Evolutionary conservation across 2,888 invertebrate species (phyloP), one percentile per base, ranked within the genome.

Genomic region (Drosophila mulleri): DNA sequence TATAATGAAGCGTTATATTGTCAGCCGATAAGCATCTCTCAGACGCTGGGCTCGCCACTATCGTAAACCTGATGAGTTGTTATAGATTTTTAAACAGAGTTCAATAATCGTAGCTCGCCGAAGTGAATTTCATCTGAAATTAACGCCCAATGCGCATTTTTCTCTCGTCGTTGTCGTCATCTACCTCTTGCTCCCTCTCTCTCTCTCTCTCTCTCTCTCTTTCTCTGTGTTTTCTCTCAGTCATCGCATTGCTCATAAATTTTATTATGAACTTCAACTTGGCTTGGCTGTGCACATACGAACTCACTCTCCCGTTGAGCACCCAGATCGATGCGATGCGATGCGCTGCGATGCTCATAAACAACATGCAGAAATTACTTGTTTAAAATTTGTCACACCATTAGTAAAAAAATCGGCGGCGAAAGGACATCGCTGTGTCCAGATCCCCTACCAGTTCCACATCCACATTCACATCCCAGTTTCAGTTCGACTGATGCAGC

Each of bases 351-450:
- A 79, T 81, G 89, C 83, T 89, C 88, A 89, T 87, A 87, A 87
- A 87, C 90, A 89, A 89, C 87, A 89, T 89, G 74, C 88, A 87
- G 90, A 89, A 87, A 87, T 89, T 89, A 88, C 90, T 87, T 87
- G 90, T 82, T 82, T 75, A 88, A 88, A 87, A 86, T 91, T 91
- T 90, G 90, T 90, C 90, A 90, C 89, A 88, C 90, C 91, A 90
- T 90, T 91, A 90, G 91, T 89, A 91, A 81, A 86, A 84, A 82
- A 86, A 83, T 72, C 88, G 71, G 78, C 88, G 85, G 88, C 88
- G 81, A 85, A 86, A 89, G 90, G 86, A 87, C 83, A 77, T 88
- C 76, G 81, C 83, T 81, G 83, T 67, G 85, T 69, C 58, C 70
- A 67, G 48, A 60, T 69, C 50, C 59, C 54, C 74, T 39, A 60